Evolutionary conservation across 1,140 invertebrate genomes (phyloP).

Genomic region (Neelides sp.): DNA sequence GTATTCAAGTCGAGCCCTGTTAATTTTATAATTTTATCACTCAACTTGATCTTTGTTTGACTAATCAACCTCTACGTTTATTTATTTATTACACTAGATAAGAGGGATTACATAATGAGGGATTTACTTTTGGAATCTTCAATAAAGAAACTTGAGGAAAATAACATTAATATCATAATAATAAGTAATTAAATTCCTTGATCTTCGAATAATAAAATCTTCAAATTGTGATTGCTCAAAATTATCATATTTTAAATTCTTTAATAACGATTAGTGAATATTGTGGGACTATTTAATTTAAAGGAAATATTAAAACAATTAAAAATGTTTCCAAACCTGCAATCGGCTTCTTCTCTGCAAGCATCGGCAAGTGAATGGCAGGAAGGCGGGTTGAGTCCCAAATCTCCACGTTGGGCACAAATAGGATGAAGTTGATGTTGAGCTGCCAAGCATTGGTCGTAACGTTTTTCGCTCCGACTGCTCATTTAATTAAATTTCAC

Average conservation of each 20-base stretch:
- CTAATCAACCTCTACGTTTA: neutral
- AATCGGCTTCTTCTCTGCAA: slow-evolving; percentile 55
- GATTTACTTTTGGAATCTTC: neutral
- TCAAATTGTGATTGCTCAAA: too few species aligned
- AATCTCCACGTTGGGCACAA: slow-evolving; percentile 62
- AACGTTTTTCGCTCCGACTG: slow-evolving; percentile 65
- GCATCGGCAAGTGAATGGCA: slow-evolving; percentile 65
- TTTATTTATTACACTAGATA: neutral
- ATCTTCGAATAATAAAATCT: too few species aligned
- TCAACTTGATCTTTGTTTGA: slow-evolving; percentile 3
- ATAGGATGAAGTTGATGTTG: slow-evolving; percentile 74
- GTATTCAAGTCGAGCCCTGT: slow-evolving; percentile 61
- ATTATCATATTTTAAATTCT: too few species aligned
- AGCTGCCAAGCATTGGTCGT: slow-evolving; percentile 70
- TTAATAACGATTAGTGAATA: too few species aligned
- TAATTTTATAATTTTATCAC: slow-evolving; percentile 3
- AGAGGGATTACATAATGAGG: too few species aligned
- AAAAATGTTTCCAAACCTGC: slow-evolving; percentile 31
- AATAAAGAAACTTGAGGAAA: neutral
- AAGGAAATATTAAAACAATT: neutral
- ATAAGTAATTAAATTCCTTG: neutral
- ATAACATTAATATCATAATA: neutral
- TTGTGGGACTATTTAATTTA: neutral
- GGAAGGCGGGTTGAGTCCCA: slow-evolving; percentile 56
- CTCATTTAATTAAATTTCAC: too few species aligned